Evolutionary conservation across 2,113 vertebrate species (phyloP).

Genomic region (Phainopepla nitens): DNA sequence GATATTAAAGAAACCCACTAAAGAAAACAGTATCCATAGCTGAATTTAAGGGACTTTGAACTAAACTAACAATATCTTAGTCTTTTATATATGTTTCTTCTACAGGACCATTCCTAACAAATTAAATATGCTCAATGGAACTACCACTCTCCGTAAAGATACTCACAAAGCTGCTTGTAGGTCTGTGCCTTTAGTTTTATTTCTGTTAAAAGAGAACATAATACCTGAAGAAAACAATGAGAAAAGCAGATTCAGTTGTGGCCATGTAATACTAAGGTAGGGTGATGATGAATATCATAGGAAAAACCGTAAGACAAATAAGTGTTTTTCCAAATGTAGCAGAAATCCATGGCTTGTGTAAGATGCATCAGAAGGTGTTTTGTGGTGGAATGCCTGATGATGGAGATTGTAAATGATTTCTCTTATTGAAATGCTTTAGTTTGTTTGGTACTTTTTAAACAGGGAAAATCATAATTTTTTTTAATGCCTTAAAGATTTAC

Average conservation of each 20-base stretch:
- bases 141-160: not conserved
- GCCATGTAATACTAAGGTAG: not conserved
- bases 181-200: not conserved
- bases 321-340: not conserved
- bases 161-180: not conserved
- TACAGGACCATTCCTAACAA: not conserved
- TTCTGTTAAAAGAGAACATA: not conserved
- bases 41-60: not conserved
- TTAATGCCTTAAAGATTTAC: not conserved
- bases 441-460: not conserved
- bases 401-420: not conserved
- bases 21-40: not conserved
- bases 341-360: not conserved
- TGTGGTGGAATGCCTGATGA: not conserved
- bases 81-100: not conserved
- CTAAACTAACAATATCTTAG: not conserved
- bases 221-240: not conserved
- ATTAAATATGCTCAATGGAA: not conserved
- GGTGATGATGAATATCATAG: not conserved
- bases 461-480: not conserved
- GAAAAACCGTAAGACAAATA: not conserved
- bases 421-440: not conserved
- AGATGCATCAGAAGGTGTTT: not conserved
- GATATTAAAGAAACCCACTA: not conserved
- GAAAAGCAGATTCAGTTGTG: not conserved